Evolutionary conservation across 2,888 invertebrate genomes (phyloP), one percentile per base, ranked within the genome.

Genomic region (Xanthostigma xanthostigma): DNA sequence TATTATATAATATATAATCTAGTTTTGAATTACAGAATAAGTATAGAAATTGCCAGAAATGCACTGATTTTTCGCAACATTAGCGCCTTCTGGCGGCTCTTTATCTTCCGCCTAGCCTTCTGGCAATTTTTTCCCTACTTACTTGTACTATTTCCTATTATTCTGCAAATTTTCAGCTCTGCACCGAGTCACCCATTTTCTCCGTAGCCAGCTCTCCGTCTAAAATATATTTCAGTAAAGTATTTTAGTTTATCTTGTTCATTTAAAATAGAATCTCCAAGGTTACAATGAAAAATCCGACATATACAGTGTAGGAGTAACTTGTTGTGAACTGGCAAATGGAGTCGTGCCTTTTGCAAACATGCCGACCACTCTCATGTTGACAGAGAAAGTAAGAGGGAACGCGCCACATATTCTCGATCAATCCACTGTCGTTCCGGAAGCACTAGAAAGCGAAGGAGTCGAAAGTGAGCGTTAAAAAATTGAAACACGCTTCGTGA

Each of bases 251-350:
- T 13, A 41, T 27, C 39, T 34, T 13, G 41, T 41, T 44, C 38
- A 44, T 51, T 45, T 49, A 44, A 59, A 60, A 0, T 65, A 82
- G 80, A 89, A 90, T 66, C 68, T 91, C 37, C 73, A 76, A 59
- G 94, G 95, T 3, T 95, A 93, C 64, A 85, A 87, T 60, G 84
- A 84, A 61, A 86, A 86, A 57, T 88, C 91, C 0, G 95, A 95
- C 66, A 81, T 93, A 11, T 95, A 95, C 64, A 93, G 93, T 51
- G 61, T 93, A 40, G 95, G 95, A 17, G 86, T 94, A 53, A 75
- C 88, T 5, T 76, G 84, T 43, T 93, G 92, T 64, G 92, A 92
- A 67, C 67, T 91, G 50, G 90, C 85, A 40, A 94, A 94, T 67
- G 93, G 94, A 0, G 76, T 84, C 36, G 86, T 88, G 54, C 93